Base-by-base conservation (phyloP, 2,888 invertebrate species). In the Eristalis tenax region DNA sequence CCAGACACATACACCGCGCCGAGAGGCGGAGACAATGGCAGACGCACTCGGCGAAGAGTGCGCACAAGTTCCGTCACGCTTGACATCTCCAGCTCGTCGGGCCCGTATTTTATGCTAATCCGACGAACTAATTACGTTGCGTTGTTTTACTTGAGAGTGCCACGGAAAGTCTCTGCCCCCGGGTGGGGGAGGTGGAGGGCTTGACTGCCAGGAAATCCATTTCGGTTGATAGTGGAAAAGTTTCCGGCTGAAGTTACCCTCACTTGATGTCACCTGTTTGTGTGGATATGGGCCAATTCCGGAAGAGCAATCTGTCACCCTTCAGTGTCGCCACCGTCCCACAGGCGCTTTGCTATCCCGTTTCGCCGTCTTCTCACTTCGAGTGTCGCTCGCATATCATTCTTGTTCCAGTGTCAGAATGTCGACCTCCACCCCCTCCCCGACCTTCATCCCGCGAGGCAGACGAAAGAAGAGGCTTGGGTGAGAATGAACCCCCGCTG, bases 21-120 rank as follows among this genome's bases (percentile, higher is more conserved):
- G 28, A 23, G 15, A 18, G 15, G 40, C 23, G 40, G 23, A n/a
- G 50, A 64, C 23, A 32, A 61, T 23, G 22, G 11, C 22, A 68
- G 18, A 23, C 43, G 43, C 11, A 10, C 5, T 22, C 57, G 26
- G 40, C 50, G 22, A 40, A 81, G 50, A 18, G n/a, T 8, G 50
- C 18, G 59, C 73, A 65, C 35, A 86, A 86, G 78, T 86, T 86
- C 59, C 68, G 63, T 68, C 75, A 43, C 50, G 71, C 68, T 68
- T 56, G 59, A 26, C 64, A 57, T 69, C 70, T 65, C n/a, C 43
- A 32, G 8, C 63, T 40, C 76, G 59, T 65, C 43, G 40, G 61
- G 70, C 86, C 86, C 82, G 86, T 83, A 86, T 86, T 82, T 86
- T 86, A 86, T 86, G 82, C 74, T 86, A 82, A 86, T 86, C 77